These are phyloP conservation scores for Lateolabrax maculatus DNA, from an alignment of 2,797 vertebrate species.

Conservation along the genomic window DNA sequence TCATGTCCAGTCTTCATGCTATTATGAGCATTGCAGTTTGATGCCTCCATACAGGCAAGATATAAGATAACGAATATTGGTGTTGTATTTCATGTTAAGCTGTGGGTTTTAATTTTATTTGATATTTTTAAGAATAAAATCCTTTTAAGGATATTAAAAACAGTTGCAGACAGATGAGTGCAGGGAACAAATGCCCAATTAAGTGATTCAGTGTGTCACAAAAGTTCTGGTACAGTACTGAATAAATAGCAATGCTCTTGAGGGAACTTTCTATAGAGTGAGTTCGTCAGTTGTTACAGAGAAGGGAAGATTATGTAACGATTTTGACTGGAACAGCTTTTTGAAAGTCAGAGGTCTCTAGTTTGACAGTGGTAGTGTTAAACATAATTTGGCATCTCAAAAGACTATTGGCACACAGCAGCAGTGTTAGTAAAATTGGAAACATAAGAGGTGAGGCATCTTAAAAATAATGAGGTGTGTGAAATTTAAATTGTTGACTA, in stretches of 20 bases:
- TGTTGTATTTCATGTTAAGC: not conserved
- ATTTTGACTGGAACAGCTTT: slow-evolving; percentile 31
- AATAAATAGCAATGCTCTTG: not conserved
- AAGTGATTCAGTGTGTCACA: not conserved
- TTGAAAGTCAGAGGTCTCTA: slow-evolving; percentile 49
- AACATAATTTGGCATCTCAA: slow-evolving; percentile 60
- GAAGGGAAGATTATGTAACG: not conserved
- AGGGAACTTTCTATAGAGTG: not conserved
- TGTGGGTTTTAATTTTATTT: no score
- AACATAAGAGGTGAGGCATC: slow-evolving; percentile 37
- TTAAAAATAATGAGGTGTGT: slow-evolving; percentile 54
- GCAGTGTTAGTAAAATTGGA: slow-evolving; percentile 48
- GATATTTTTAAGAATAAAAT: not conserved
- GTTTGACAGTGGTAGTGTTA: slow-evolving; percentile 46
- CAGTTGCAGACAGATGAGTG: not conserved
- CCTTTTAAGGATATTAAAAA: not conserved
- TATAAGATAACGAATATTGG: not conserved
- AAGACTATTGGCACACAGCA: slow-evolving; percentile 49
- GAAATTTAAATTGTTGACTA: slow-evolving; percentile 36
- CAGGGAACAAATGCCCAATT: no score
- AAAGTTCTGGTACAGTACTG: not conserved
- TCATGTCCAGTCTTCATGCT: not conserved
- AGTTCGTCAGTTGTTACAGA: not conserved
- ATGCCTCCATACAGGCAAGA: not conserved
- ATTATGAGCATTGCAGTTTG: not conserved